Conservation (phyloP, 2,888 invertebrate species). For the Neoaliturus tenellus region DNA sequence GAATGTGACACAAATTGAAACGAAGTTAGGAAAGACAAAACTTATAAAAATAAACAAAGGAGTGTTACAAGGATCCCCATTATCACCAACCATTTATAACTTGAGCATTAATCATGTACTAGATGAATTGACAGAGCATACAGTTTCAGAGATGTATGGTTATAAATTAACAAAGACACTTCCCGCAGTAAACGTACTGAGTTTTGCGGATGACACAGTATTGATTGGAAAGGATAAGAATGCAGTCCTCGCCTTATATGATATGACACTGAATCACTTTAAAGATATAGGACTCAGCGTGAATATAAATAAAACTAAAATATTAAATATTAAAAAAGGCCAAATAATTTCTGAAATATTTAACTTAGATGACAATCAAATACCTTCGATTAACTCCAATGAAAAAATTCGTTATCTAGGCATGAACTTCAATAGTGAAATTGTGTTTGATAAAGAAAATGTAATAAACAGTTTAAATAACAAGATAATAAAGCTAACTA, state of each 20-base stretch:
- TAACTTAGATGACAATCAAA: too few species aligned
- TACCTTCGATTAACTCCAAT: too few species aligned
- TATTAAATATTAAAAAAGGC: too few species aligned
- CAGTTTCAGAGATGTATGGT: not conserved
- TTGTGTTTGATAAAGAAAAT: too few species aligned
- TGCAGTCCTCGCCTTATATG: not conserved
- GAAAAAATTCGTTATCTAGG: too few species aligned
- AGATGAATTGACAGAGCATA: not conserved
- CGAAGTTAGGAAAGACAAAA: not conserved
- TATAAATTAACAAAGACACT: not conserved
- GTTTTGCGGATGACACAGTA: conserved; percentile 1
- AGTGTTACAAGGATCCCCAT: not conserved
- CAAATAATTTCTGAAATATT: too few species aligned
- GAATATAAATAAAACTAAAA: not conserved
- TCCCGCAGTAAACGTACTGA: not conserved
- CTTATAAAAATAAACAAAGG: not conserved
- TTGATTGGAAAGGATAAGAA: not conserved
- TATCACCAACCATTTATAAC: not conserved
- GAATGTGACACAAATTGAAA: not conserved
- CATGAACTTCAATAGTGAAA: too few species aligned
- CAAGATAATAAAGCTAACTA: too few species aligned
- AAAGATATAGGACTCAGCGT: not conserved
- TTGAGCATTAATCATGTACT: not conserved
- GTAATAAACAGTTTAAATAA: too few species aligned
- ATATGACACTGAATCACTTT: not conserved